Evolutionary conservation across 2,113 vertebrate genomes (phyloP).

Genomic region (Acrocephalus arundinaceus): DNA sequence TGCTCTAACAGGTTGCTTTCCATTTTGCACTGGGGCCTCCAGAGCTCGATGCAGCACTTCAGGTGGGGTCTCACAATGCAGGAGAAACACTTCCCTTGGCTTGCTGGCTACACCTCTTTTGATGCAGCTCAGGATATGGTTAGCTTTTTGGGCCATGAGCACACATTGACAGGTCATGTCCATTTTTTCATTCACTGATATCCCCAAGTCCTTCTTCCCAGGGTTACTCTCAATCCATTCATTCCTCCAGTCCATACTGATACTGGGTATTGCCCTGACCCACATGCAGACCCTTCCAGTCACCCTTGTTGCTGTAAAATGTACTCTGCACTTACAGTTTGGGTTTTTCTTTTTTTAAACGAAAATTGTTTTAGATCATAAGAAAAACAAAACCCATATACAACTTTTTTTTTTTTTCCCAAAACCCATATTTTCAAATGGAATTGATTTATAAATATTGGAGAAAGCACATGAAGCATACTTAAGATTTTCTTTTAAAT

Average conservation of each 20-base stretch:
- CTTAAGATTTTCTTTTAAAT: neutral
- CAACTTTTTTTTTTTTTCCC: no score
- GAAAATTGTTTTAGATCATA: neutral
- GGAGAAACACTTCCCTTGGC: neutral
- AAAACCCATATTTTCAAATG: neutral
- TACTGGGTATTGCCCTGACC: neutral
- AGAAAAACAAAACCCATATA: neutral
- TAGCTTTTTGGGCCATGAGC: rapidly evolving
- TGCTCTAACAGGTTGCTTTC: rapidly evolving
- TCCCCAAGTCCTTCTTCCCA: neutral
- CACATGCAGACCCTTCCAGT: neutral
- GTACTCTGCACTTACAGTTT: neutral
- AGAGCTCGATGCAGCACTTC: neutral
- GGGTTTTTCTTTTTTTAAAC: neutral
- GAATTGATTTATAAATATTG: neutral
- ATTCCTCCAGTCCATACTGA: neutral
- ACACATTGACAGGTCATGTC: rapidly evolving
- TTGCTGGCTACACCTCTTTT: neutral
- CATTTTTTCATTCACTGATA: neutral
- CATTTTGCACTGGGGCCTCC: neutral
- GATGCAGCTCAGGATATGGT: rapidly evolving
- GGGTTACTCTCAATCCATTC: neutral
- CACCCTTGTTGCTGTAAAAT: neutral
- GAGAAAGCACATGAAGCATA: neutral
- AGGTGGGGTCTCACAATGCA: rapidly evolving